Evolutionary conservation across 2,888 invertebrate species (phyloP).

Genomic region (Bembecia ichneumoniformis): DNA sequence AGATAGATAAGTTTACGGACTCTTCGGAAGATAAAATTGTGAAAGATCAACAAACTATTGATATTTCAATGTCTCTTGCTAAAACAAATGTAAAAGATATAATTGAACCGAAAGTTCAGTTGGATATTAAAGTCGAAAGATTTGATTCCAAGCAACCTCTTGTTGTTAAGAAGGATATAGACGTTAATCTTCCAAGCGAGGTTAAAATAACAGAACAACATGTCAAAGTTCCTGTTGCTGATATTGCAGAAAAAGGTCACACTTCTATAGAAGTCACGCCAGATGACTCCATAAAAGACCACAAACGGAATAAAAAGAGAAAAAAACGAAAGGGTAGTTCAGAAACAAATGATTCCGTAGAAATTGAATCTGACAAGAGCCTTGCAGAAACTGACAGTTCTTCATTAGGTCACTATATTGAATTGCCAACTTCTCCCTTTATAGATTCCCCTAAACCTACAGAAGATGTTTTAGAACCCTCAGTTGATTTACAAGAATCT

Average conservation of each 20-base stretch:
- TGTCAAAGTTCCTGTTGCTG: slow-evolving; percentile 16
- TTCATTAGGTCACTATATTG: slow-evolving; percentile 54
- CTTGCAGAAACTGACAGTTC: slow-evolving; percentile 51
- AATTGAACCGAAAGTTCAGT: slow-evolving; percentile 35
- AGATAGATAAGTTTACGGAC: slow-evolving; percentile 1
- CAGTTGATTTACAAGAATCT: slow-evolving; percentile 51
- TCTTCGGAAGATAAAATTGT: slow-evolving; percentile 6
- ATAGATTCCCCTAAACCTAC: slow-evolving; percentile 58
- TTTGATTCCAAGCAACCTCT: slow-evolving; percentile 29
- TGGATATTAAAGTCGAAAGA: slow-evolving; percentile 43
- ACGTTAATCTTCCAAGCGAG: slow-evolving; percentile 42
- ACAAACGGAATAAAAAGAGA: slow-evolving; percentile 74
- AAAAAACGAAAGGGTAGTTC: slow-evolving; percentile 73
- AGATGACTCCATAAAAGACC: slow-evolving; percentile 38
- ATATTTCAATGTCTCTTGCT: slow-evolving; percentile 46
- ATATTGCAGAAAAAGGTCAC: slow-evolving; percentile 48
- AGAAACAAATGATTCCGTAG: slow-evolving; percentile 32
- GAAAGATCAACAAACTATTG: slow-evolving; percentile 33
- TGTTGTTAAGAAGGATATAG: slow-evolving; percentile 49
- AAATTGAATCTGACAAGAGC: slow-evolving; percentile 49
- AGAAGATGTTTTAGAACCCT: slow-evolving; percentile 20
- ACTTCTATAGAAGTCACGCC: slow-evolving; percentile 16
- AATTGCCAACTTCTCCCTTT: slow-evolving; percentile 60
- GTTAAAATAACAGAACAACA: slow-evolving; percentile 30
- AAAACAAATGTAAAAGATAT: slow-evolving; percentile 31